Evolutionary conservation across 2,888 invertebrate species (phyloP).

Genomic region (Buathra laborator): DNA sequence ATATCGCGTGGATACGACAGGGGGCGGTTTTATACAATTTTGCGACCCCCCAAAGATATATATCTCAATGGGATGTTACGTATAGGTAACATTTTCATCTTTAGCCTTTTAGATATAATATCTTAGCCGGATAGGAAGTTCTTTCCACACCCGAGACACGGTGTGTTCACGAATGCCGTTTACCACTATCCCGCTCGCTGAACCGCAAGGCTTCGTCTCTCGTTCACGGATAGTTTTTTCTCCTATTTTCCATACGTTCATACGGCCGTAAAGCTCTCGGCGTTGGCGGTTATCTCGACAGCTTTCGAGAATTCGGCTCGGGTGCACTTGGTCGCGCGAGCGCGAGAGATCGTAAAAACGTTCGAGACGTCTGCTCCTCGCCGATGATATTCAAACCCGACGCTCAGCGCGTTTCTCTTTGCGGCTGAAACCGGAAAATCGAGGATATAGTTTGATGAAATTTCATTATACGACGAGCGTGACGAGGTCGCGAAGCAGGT

Average conservation of each 20-base stretch:
- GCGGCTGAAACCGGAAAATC: not conserved
- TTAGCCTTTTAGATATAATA: not conserved
- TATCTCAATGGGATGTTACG: conserved; percentile 17
- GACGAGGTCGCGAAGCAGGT: conserved; percentile 11
- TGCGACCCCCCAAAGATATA: conserved; percentile 34
- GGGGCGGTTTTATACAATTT: conserved; percentile 68
- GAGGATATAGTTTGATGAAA: conserved; percentile 6
- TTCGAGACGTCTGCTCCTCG: conserved; percentile 52
- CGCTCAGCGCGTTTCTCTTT: conserved; percentile 28
- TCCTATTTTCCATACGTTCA: conserved; percentile 65
- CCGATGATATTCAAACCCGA: not conserved
- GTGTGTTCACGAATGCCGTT: not conserved
- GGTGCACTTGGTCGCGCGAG: conserved; percentile 40
- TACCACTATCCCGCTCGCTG: not conserved
- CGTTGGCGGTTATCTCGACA: conserved; percentile 65
- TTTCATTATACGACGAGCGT: conserved; percentile 8
- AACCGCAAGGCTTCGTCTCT: not conserved
- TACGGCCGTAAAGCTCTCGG: conserved; percentile 64
- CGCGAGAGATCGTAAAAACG: conserved; percentile 70
- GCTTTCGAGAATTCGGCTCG: conserved; percentile 65
- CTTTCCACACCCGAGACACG: not conserved
- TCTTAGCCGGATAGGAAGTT: not conserved
- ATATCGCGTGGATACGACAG: conserved; percentile 65
- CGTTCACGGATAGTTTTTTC: conserved; percentile 3
- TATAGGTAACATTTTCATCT: not conserved